These are phyloP conservation scores for Lycaena phlaeas DNA, from an alignment of 2,888 invertebrate species.

Conservation along the genomic window DNA sequence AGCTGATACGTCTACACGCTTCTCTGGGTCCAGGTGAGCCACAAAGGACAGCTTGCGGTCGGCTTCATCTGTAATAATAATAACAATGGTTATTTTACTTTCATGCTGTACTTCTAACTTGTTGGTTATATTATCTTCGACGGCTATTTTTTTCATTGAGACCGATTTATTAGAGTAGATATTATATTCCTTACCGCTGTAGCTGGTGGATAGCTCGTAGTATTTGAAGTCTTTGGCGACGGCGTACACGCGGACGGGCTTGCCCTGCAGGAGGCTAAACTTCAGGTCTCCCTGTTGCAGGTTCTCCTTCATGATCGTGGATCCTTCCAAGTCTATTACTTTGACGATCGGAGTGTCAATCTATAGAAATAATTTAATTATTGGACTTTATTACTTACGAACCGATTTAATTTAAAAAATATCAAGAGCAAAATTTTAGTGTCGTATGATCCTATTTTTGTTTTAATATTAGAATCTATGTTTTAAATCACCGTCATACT, in stretches of 20 bases:
- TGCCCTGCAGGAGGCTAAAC: constrained; percentile 62
- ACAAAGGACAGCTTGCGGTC: constrained; percentile 68
- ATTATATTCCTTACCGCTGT: constrained; percentile 73
- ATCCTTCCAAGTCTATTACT: constrained; percentile 65
- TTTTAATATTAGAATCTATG: too few species aligned
- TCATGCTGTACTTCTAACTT: too few species aligned
- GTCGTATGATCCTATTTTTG: too few species aligned
- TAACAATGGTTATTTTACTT: too few species aligned
- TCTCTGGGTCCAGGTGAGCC: constrained; percentile 73
- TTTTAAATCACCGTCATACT: background rate
- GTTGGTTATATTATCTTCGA: too few species aligned
- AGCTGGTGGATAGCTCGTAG: constrained; percentile 66
- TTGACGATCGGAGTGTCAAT: constrained; percentile 63
- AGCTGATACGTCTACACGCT: constrained; percentile 74
- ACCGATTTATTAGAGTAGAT: too few species aligned
- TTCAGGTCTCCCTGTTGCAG: constrained; percentile 65
- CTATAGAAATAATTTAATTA: constrained; percentile 27
- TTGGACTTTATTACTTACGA: too few species aligned
- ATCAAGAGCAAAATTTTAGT: too few species aligned
- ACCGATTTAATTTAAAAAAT: too few species aligned
- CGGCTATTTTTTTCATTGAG: too few species aligned
- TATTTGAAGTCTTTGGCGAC: constrained; percentile 73
- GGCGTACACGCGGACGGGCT: constrained; percentile 54
- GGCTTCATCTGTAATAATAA: constrained; percentile 45
- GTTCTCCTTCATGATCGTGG: constrained; percentile 56